Conservation (phyloP, 2,797 vertebrate species). For the Malurus splendens region DNA sequence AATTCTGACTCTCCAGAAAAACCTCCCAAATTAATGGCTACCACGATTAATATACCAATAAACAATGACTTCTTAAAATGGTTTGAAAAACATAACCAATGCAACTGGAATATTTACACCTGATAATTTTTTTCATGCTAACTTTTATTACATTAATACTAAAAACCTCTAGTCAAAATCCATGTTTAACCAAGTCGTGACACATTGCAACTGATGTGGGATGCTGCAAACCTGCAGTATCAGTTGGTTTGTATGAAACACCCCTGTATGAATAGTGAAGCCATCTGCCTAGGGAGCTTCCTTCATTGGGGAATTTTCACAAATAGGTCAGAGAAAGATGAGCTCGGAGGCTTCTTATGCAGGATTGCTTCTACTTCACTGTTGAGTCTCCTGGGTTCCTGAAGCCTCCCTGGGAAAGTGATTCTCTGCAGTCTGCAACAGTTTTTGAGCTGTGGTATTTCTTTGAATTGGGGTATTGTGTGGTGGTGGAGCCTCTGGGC, state of each 20-base stretch:
- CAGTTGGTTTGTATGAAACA: neutral
- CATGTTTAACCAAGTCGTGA: neutral
- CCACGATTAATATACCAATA: neutral
- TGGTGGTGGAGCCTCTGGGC: neutral
- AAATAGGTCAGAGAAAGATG: conserved; percentile 30
- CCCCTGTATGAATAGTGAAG: neutral
- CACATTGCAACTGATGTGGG: neutral
- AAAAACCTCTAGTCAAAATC: neutral
- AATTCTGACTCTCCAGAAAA: neutral
- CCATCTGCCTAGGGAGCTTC: neutral
- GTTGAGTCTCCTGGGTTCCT: neutral
- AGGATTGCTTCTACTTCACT: neutral
- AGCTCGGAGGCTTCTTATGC: neutral
- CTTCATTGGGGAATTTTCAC: neutral
- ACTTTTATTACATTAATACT: neutral
- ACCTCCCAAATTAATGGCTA: neutral
- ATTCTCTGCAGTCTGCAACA: neutral
- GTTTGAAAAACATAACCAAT: neutral
- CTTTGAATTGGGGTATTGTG: neutral
- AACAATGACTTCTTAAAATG: neutral
- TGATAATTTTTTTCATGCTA: neutral
- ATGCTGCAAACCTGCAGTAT: neutral
- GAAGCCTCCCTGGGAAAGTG: neutral
- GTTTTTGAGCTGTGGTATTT: neutral
- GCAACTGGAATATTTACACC: neutral